A percentile compares a stretch with the other conserved stretches of the same genome.
These are phyloP conservation scores for Netelia virgata DNA, from an alignment of 2,888 invertebrate species.

Conservation along the genomic window DNA sequence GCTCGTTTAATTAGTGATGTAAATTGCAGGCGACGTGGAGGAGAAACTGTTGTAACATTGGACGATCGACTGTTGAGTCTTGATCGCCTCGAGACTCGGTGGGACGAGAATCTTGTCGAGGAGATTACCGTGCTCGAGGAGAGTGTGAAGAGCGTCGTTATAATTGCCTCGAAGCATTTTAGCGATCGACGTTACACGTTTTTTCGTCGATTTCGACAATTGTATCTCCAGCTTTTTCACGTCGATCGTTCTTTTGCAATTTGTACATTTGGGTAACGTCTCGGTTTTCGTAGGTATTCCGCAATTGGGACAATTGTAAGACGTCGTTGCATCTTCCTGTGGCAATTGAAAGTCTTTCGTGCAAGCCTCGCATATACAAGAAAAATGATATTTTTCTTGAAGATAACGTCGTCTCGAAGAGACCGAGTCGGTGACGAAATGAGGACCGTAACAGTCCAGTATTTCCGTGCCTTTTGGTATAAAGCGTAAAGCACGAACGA, in stretches of 20 bases:
- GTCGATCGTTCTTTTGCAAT: constrained; percentile 75
- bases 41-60: constrained; percentile 82
- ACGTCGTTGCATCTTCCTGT: constrained; percentile 69
- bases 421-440: constrained; percentile 81
- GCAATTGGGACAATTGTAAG: constrained; percentile 78
- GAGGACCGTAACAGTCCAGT: constrained; percentile 85
- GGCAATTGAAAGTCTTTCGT: constrained; percentile 81
- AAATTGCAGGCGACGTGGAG: constrained; percentile 28
- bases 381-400: constrained; percentile 84
- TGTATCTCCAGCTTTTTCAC: constrained; percentile 73
- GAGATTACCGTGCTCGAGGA: constrained; percentile 78
- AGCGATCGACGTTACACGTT: constrained; percentile 75
- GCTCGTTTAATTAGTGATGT: constrained; percentile 7
- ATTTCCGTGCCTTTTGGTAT: constrained; percentile 84
- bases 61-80: constrained; percentile 83
- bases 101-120: constrained; percentile 78
- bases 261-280: constrained; percentile 63
- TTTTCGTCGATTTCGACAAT: constrained; percentile 77
- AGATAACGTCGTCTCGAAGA: constrained; percentile 80
- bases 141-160: constrained; percentile 77
- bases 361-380: constrained; percentile 84
- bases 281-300: constrained; percentile 32
- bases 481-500: constrained; percentile 79
- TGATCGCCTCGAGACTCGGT: constrained; percentile 80
- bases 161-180: constrained; percentile 81